Percentiles rank a stretch among this genome's conserved stretches.
phyloP scores from a whole-genome alignment of 1,140 invertebrate species.

The Orchestia grillus region DNA sequence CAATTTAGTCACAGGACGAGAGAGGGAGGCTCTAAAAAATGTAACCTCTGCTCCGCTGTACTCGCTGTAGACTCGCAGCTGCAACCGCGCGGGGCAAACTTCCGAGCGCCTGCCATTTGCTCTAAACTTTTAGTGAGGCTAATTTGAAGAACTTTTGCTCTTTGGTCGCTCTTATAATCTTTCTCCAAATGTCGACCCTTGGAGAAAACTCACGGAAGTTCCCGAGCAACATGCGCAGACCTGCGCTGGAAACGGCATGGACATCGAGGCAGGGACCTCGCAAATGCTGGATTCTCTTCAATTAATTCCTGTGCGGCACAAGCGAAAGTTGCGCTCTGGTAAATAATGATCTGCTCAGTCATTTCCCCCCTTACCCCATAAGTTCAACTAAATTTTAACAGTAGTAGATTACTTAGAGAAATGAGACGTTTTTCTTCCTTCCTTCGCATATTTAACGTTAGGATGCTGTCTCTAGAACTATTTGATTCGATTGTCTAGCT shows the following conservation, averaged over 20 bases:
- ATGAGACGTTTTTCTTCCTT: no score
- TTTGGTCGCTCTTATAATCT: background rate
- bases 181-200: background rate
- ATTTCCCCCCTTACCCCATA: no score
- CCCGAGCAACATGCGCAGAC: background rate
- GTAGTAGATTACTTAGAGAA: no score
- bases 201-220: background rate
- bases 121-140: constrained; percentile 1
- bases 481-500: no score
- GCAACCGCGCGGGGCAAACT: background rate
- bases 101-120: background rate
- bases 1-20: background rate
- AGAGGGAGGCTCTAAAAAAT: no score
- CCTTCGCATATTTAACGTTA: no score
- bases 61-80: background rate
- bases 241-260: background rate
- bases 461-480: no score
- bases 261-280: background rate
- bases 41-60: background rate
- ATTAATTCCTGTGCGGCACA: background rate
- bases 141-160: background rate
- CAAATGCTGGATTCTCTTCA: background rate
- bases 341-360: no score
- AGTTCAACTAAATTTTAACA: no score
- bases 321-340: background rate